Percentiles rank a stretch among this genome's conserved stretches.
Conservation (phyloP, 1,140 invertebrate genomes). For the Bombus impatiens region DNA sequence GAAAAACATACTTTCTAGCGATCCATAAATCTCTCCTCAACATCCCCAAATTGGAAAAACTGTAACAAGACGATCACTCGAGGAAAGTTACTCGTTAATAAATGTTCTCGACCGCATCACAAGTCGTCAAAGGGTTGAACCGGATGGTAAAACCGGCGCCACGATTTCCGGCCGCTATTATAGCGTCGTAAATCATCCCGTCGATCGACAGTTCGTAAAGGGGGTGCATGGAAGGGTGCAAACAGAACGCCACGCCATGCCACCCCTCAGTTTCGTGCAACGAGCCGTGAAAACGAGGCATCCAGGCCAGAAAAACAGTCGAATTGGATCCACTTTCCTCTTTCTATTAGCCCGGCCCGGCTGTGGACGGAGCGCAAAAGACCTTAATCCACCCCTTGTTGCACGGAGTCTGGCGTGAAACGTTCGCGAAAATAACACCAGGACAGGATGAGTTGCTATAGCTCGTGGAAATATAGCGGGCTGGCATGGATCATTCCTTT, state of each 20-base stretch:
- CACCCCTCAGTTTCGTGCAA: slow-evolving; percentile 35
- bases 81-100: slow-evolving; percentile 16
- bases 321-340: slow-evolving; percentile 53
- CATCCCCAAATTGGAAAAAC: neutral
- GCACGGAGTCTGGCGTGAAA: slow-evolving; percentile 48
- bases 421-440: neutral
- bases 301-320: slow-evolving; percentile 54
- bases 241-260: neutral
- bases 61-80: neutral
- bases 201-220: slow-evolving; percentile 15
- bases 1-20: neutral
- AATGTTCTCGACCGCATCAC: slow-evolving; percentile 5
- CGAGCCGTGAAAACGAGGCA: slow-evolving; percentile 55
- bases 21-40: slow-evolving; percentile 19
- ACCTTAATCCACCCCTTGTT: slow-evolving; percentile 56
- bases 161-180: slow-evolving; percentile 37
- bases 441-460: slow-evolving; percentile 54
- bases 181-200: slow-evolving; percentile 39
- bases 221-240: neutral
- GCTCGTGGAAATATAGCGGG: slow-evolving; percentile 27
- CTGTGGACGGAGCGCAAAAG: slow-evolving; percentile 47
- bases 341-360: slow-evolving; percentile 33
- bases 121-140: slow-evolving; percentile 25
- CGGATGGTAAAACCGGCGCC: slow-evolving; percentile 23
- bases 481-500: no score